These are phyloP conservation scores for Lasiurus borealis DNA, from an alignment of 2,113 vertebrate species.

Conservation along the genomic window DNA sequence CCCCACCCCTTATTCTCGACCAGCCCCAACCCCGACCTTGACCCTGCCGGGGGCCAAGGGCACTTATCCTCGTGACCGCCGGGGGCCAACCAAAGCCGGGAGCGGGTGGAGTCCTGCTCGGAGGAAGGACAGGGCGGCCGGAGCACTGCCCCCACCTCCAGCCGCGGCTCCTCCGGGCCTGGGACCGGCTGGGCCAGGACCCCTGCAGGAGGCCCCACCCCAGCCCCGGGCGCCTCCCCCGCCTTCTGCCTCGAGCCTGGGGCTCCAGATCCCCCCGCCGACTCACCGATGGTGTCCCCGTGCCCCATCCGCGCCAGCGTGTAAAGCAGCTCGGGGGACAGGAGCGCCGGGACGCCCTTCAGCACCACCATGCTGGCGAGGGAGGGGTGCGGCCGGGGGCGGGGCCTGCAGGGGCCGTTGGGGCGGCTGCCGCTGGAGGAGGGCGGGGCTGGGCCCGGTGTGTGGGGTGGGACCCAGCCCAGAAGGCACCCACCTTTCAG, in stretches of 20 bases:
- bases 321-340: slow-evolving; percentile 76
- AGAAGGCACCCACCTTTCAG: rapidly evolving
- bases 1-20: too few species aligned
- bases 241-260: background rate
- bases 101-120: background rate
- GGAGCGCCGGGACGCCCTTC: slow-evolving; percentile 66
- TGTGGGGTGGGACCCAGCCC: background rate
- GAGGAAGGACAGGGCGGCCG: background rate
- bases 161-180: too few species aligned
- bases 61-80: background rate
- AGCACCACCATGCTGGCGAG: slow-evolving; percentile 55
- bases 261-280: too few species aligned
- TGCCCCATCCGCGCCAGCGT: slow-evolving; percentile 77
- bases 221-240: background rate
- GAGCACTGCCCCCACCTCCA: background rate
- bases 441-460: background rate
- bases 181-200: background rate
- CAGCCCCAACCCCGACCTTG: background rate
- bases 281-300: slow-evolving; percentile 79
- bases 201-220: background rate
- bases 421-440: background rate
- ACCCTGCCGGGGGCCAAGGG: background rate
- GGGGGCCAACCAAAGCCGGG: background rate
- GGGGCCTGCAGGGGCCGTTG: background rate
- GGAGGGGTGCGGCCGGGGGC: background rate